Evolutionary conservation across 2,888 invertebrate genomes (phyloP).

Genomic region (Steinernema scapterisci): DNA sequence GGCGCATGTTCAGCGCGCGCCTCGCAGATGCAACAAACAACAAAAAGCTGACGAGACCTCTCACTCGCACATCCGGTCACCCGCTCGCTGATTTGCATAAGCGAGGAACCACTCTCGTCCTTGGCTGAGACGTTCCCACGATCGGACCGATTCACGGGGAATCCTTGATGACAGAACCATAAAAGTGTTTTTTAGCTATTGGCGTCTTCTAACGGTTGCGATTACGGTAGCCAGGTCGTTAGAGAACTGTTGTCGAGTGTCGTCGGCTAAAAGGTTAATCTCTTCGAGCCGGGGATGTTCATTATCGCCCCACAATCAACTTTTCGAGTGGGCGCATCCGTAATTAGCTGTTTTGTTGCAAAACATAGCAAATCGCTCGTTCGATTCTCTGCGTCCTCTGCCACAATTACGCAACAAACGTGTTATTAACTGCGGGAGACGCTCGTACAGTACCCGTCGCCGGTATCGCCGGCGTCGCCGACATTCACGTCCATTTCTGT

Average conservation of each 20-base stretch:
- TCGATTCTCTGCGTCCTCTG: background rate
- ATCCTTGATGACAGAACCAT: background rate
- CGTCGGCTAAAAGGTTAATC: conserved; percentile 11
- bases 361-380: background rate
- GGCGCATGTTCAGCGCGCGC: background rate
- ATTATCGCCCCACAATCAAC: conserved; percentile 23
- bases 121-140: background rate
- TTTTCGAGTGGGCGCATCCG: background rate
- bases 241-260: background rate
- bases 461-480: background rate
- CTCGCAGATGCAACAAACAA: background rate
- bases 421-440: background rate
- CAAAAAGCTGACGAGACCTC: background rate
- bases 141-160: background rate
- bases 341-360: conserved; percentile 22
- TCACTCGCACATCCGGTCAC: conserved; percentile 16
- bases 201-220: background rate
- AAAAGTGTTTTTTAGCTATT: background rate
- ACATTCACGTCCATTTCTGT: background rate
- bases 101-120: background rate
- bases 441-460: background rate
- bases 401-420: background rate
- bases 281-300: background rate
- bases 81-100: conserved; percentile 12
- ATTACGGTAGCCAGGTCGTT: conserved; percentile 14